A percentile compares a stretch with the other conserved stretches of the same genome.
phyloP scores from a whole-genome alignment of 2,113 vertebrate genomes.

The Cochlearius cochlearius region DNA sequence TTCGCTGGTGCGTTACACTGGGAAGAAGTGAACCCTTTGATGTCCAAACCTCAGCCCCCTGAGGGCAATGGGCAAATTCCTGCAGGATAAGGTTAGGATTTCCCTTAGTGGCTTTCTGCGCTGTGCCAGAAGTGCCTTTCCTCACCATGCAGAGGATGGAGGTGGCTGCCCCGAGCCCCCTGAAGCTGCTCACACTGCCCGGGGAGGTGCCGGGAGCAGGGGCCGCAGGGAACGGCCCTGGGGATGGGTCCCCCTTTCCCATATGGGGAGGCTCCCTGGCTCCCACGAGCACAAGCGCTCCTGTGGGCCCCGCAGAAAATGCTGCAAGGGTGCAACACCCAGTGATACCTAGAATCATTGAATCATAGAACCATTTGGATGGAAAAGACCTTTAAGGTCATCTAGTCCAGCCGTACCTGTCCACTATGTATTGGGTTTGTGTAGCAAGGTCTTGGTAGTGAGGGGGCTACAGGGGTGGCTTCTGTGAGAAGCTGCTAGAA shows the following conservation, averaged over 20 bases:
- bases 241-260: background rate
- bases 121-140: background rate
- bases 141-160: background rate
- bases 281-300: background rate
- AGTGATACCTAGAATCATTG: too few relatives aligned
- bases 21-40: background rate
- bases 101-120: background rate
- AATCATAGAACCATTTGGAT: too few relatives aligned
- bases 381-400: too few relatives aligned
- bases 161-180: too few relatives aligned
- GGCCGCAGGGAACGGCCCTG: rapidly evolving
- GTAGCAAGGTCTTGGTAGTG: too few relatives aligned
- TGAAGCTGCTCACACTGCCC: background rate
- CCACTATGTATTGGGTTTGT: too few relatives aligned
- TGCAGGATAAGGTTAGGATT: background rate
- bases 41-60: background rate
- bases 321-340: background rate
- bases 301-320: background rate
- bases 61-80: background rate
- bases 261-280: rapidly evolving
- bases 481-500: too few relatives aligned
- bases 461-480: too few relatives aligned
- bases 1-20: background rate
- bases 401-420: too few relatives aligned
- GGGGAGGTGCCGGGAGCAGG: rapidly evolving